Evolutionary conservation across 2,888 invertebrate genomes (phyloP), one percentile per base, ranked within the genome.

Genomic region (Oscheius onirici): DNA sequence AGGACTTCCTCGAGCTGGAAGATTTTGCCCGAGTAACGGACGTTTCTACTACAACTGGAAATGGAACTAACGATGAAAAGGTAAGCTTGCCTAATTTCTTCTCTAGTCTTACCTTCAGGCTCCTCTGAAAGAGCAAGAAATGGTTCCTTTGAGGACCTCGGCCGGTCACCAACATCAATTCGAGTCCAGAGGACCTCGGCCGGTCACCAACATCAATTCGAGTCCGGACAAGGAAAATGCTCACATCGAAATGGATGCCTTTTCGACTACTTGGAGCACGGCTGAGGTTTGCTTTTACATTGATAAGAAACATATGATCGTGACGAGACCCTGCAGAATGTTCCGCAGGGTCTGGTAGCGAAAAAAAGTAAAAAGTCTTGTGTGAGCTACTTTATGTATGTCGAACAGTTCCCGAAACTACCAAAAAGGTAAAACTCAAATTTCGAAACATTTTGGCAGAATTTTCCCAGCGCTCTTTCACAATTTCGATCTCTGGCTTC

Each of bases 1-100:
- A 88, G 88, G 84, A 79, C 49, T 89, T 88, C 77, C 82, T 89
- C 43, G 67, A 86, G 54, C 78, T 88, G 61, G 87, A 88, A 66
- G 89, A 89, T 63, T 76, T 87, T 40, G 41, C 41, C 41, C 24
- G 13, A 11, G 41, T 41, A 6, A 58, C 2, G 1, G 13, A 1
- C 11, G 22, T 20, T n/a, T 22, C 55, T n/a, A 54, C 46, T n/a
- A 13, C 28, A 28, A 51, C 43, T 13, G 26, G 15, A 44, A 65
- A 63, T 17, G 67, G 34, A 22, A 61, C 24, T 11, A 40, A 8
- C 17, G 60, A 26, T 13, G 55, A 68, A 58, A 54, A 67, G 26
- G 68, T 49, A 46, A n/a, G 22, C 51, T 51, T 41, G 11, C 40
- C 22, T 34, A 11, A 24, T 5, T 49, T 49, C 46, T 63, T 17